Evolutionary conservation across 2,888 invertebrate species (phyloP).

Genomic region (Hypena proboscidalis): DNA sequence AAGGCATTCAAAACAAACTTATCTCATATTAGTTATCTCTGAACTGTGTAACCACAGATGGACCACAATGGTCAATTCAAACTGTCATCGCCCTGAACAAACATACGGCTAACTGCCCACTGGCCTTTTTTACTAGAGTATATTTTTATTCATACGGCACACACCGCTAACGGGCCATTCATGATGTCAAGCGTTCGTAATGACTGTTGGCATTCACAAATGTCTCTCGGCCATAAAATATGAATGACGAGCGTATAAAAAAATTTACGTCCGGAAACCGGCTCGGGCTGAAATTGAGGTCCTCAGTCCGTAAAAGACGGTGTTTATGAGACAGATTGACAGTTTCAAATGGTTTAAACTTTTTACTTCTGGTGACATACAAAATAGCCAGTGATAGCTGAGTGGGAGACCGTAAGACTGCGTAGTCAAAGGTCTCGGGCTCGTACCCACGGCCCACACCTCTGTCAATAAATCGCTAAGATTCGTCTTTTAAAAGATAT

Average conservation of each 20-base stretch:
- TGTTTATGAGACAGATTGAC: conserved; percentile 20
- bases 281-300: conserved; percentile 28
- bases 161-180: conserved; percentile 26
- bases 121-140: conserved; percentile 11
- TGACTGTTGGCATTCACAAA: conserved; percentile 36
- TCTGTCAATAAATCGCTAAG: no score
- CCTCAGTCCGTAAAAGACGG: conserved; percentile 19
- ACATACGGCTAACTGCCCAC: conserved; percentile 21
- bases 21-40: neutral
- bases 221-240: conserved; percentile 35
- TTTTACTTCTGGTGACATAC: neutral
- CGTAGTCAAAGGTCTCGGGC: no score
- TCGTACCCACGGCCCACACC: no score
- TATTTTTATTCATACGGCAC: conserved; percentile 30
- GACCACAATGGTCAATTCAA: conserved; percentile 9
- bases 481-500: no score
- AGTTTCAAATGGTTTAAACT: neutral
- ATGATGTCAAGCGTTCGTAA: conserved; percentile 33
- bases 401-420: no score
- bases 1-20: no score
- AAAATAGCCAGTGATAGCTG: no score
- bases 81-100: conserved; percentile 12
- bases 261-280: conserved; percentile 41
- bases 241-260: conserved; percentile 34
- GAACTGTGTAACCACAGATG: conserved; percentile 5